Percentiles rank a stretch among this genome's conserved stretches.
Evolutionary conservation across 2,797 vertebrate genomes (phyloP).

Genomic region (Hapalemur alaotrensis): DNA sequence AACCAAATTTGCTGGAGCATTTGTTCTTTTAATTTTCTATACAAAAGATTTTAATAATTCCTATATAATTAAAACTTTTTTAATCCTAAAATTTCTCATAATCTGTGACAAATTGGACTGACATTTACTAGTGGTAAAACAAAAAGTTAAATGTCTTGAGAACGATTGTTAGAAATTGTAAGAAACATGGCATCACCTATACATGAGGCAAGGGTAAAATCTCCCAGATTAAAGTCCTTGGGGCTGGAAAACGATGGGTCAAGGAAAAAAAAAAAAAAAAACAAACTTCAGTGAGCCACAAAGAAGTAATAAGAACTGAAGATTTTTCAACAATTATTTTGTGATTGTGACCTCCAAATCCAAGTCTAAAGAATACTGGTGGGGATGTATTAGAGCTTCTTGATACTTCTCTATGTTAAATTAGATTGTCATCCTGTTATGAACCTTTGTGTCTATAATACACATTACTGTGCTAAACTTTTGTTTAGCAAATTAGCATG

Average conservation of each 20-base stretch:
- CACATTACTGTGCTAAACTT: background rate
- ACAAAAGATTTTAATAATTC: background rate
- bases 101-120: background rate
- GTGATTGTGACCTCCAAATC: background rate
- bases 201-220: background rate
- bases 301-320: background rate
- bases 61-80: background rate
- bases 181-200: background rate
- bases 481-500: background rate
- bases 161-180: background rate
- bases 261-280: background rate
- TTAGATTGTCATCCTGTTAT: background rate
- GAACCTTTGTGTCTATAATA: background rate
- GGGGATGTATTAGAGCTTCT: background rate
- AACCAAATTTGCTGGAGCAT: background rate
- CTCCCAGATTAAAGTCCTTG: background rate
- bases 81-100: background rate
- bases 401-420: background rate
- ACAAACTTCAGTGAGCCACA: background rate
- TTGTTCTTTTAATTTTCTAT: slow-evolving; percentile 4
- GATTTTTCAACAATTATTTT: background rate
- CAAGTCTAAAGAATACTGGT: background rate
- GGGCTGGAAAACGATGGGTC: background rate
- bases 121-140: background rate
- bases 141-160: slow-evolving; percentile 10